Conservation (phyloP, 2,113 vertebrate species). For the Leptocoma aspasia region DNA sequence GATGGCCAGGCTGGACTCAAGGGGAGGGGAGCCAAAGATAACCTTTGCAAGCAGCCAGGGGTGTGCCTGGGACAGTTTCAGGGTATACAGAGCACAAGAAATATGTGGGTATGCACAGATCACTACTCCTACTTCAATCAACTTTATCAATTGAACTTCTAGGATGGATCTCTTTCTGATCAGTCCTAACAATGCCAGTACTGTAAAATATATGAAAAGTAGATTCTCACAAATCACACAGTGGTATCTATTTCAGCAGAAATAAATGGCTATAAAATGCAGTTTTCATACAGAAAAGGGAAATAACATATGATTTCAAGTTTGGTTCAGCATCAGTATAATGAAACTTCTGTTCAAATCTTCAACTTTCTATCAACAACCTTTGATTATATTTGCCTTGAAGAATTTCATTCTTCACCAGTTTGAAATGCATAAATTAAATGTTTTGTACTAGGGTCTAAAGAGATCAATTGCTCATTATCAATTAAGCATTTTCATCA, state of each 20-base stretch:
- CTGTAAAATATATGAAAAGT: not conserved
- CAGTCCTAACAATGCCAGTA: not conserved
- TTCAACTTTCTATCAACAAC: not conserved
- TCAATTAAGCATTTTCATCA: constrained; percentile 3
- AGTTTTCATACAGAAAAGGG: not conserved
- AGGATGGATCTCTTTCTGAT: not conserved
- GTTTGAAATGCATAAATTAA: not conserved
- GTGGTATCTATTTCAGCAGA: not conserved
- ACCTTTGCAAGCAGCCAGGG: not conserved
- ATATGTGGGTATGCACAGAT: no score
- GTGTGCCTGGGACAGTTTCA: not conserved
- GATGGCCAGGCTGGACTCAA: not conserved
- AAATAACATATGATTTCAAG: not conserved
- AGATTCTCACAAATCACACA: not conserved
- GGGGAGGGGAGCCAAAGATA: not conserved
- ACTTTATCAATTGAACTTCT: not conserved
- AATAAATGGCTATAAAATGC: not conserved
- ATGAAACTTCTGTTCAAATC: not conserved
- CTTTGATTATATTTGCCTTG: not conserved
- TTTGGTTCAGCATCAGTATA: not conserved
- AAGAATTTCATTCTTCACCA: not conserved
- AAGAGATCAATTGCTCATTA: not conserved
- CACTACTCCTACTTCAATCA: not conserved
- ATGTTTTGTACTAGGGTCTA: not conserved
- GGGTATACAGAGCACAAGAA: not conserved